Base-by-base conservation (phyloP, 30 jellyfish, hydroid and myxozoan genomes). In the Hydractinia echinata region DNA sequence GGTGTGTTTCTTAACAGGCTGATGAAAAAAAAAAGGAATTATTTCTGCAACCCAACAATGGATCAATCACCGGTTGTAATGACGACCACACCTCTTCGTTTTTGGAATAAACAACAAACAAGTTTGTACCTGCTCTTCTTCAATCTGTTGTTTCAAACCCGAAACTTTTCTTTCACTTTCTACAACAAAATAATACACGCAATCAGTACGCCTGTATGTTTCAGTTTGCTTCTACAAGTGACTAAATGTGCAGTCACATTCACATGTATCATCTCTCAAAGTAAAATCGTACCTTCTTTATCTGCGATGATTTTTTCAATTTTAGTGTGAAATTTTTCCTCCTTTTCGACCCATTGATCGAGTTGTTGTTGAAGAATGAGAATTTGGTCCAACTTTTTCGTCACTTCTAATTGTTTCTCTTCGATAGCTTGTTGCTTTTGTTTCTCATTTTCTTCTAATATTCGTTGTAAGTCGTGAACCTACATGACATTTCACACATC, bases 381-480 rank as follows among this genome's bases (percentile, higher is more conserved):
- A 68, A 84, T 58, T 49, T 73, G 73, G 9, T 79, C 70, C 61
- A 68, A 66, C 21, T 77, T 77, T 70, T 83, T 94, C 30, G 83
- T 85, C 10, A 94, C 77, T 61, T 86, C 96, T 39, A 81, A 88
- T 18, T 88, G 95, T 77, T 86, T 88, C 54, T 85, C 81, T 21
- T 68, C 64, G 76, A 94, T 56, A 9, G 95, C 55, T 55, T 83
- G 90, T 39, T 88, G 89, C 19, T 88, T 94, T 69, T 94, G 99
- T 51, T 68, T 66, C 81, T 85, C 92, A 48, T 81, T 85, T 50
- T 85, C 95, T 78, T 85, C 96, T 48, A 94, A 74, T 48, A 94
- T 53, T 21, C 94, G 85, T 53, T 94, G 99, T 15, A 94, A 79
- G 18, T 94, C 99, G 39, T 86, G 84, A 16, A 85, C 93, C 95